Evolutionary conservation across 2,797 vertebrate species (phyloP), one percentile per base, ranked within the genome.

Genomic region (Nasua narica): DNA sequence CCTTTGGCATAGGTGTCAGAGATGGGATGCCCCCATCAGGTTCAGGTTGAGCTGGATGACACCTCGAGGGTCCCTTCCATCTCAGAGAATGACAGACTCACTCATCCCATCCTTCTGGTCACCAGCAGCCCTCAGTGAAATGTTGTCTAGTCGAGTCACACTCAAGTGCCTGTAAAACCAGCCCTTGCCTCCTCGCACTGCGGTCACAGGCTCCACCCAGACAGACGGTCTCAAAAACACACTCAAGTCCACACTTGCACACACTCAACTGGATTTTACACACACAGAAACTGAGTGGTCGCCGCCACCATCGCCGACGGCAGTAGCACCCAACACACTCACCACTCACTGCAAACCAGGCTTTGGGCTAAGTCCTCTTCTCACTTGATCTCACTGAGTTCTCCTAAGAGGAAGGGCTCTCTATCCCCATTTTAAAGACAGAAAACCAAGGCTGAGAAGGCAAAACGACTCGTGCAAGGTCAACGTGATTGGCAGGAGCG

Each of bases 391-490:
- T 48, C 52, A 3, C 2, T 60, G 27, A 77, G 37, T 79, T 78
- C 62, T 89, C 43, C 35, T 56, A 62, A 90, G 60, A 46, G 60
- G n/a, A 85, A 93, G 50, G 35, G 29, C 65, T 62, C 79, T 14
- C 7, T 35, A 48, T 62, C 11, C 43, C 43, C 50, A 88, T 65
- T 29, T 72, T 76, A 79, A 43, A 87, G 74, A 72, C 13, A 32
- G 50, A 43, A 86, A 77, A 82, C 37, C 37, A 78, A 90, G 70
- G 25, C 18, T 87, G 18, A 58, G 85, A 70, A 40, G 92, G 56
- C 29, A 74, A 79, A 48, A 82, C 0, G 2, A 48, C 79, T 81
- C 29, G 40, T 43, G 32, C 50, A 35, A 54, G 27, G 23, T 56
- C 65, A 54, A 54, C 58, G 14, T 0, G 25, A 21, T 14, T 46